Percentiles rank a stretch among this genome's conserved stretches.
Evolutionary conservation across 2,113 vertebrate genomes (phyloP).

Genomic region (Anguilla rostrata): DNA sequence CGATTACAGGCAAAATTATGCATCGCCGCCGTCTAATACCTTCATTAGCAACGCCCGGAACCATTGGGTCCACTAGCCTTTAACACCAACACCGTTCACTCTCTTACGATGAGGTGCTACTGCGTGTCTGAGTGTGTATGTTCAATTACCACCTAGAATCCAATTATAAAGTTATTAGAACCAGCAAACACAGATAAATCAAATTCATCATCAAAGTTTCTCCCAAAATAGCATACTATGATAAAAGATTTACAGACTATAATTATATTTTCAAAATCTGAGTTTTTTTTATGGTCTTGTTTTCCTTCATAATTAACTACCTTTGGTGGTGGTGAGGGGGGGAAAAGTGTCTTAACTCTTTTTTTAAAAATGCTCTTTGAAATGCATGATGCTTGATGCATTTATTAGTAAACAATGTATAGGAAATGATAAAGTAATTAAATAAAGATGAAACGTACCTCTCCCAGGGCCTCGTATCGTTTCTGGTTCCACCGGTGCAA

Average conservation of each 20-base stretch:
- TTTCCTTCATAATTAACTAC: conserved; percentile 25
- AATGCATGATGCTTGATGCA: background rate
- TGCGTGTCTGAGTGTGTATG: conserved; percentile 32
- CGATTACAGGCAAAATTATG: background rate
- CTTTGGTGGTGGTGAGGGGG: background rate
- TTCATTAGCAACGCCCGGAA: background rate
- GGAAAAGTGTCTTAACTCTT: background rate
- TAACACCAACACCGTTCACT: background rate
- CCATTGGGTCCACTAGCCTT: background rate
- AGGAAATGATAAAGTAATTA: conserved; percentile 15
- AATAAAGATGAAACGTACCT: conserved; percentile 73
- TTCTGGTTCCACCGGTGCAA: conserved; percentile 98
- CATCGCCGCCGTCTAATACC: background rate
- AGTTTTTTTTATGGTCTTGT: background rate
- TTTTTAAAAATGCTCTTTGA: background rate
- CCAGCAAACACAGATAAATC: conserved; percentile 40
- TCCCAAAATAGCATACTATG: conserved; percentile 26
- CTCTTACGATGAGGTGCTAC: conserved; percentile 6
- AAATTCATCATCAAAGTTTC: conserved; percentile 38
- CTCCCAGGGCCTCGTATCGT: conserved; percentile 95
- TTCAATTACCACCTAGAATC: conserved; percentile 43
- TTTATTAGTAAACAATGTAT: background rate
- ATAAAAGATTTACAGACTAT: conserved; percentile 9
- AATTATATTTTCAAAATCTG: conserved; percentile 28
- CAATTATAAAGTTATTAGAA: conserved; percentile 47